Conservation (phyloP, 1,140 invertebrate species). For the Euglossa dilemma region DNA sequence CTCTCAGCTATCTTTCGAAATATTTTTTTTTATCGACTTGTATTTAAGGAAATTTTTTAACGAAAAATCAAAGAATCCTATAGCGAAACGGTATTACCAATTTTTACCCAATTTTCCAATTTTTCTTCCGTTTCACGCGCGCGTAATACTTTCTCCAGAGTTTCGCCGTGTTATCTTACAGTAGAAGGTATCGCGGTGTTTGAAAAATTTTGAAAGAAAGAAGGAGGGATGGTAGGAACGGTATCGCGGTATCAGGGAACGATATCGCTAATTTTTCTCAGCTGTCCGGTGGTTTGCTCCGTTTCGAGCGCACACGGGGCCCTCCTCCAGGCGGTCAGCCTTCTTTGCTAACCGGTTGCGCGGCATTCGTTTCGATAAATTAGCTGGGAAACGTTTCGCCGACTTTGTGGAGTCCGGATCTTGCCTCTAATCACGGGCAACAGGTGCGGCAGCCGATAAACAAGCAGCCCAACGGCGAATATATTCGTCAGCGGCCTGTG, state of each 20-base stretch:
- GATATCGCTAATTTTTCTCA: neutral
- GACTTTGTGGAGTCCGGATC: conserved; percentile 43
- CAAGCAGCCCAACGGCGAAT: neutral
- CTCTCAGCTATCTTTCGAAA: too few species aligned
- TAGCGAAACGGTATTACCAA: neutral
- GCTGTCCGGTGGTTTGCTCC: conserved; percentile 17
- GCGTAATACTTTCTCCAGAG: too few species aligned
- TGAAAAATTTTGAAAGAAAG: too few species aligned
- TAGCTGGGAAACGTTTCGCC: conserved; percentile 39
- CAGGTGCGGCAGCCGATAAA: conserved; percentile 41
- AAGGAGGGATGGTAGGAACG: too few species aligned
- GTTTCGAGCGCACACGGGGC: conserved; percentile 17
- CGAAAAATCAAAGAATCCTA: too few species aligned
- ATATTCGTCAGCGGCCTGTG: neutral
- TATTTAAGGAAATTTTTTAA: too few species aligned
- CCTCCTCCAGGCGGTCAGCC: neutral
- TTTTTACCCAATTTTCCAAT: neutral
- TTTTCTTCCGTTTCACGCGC: too few species aligned
- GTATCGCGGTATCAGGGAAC: too few species aligned
- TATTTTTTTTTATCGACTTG: too few species aligned
- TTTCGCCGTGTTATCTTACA: too few species aligned
- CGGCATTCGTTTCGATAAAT: conserved; percentile 61
- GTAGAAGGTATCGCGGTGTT: too few species aligned
- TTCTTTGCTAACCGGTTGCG: conserved; percentile 46
- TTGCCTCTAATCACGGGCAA: conserved; percentile 43